Conservation (phyloP, 2,797 vertebrate species). For the Eulemur coronatus region DNA sequence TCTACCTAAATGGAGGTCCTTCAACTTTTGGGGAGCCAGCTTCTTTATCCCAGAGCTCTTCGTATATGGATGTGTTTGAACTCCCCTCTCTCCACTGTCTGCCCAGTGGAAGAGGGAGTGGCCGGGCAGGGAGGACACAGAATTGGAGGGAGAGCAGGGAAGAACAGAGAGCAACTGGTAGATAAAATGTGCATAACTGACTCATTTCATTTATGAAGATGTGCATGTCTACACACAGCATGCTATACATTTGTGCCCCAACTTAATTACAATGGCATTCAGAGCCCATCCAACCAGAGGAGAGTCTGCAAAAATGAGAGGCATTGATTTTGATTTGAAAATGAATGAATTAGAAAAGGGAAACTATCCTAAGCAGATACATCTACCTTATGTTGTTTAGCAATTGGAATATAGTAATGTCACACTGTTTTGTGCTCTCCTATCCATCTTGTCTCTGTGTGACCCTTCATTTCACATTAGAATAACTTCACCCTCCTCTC, state of each 20-base stretch:
- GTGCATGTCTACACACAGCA: rapidly evolving
- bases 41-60: background rate
- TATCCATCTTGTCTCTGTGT: background rate
- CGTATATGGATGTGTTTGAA: background rate
- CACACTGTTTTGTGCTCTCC: background rate
- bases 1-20: background rate
- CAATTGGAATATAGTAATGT: background rate
- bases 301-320: background rate
- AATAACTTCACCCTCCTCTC: background rate
- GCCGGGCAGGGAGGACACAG: background rate
- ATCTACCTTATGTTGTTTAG: no score
- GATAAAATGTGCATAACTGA: background rate
- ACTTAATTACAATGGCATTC: background rate
- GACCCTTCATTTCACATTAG: background rate
- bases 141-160: background rate
- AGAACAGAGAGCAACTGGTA: background rate
- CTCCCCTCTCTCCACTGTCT: background rate
- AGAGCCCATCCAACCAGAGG: background rate
- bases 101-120: background rate
- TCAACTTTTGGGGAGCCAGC: background rate
- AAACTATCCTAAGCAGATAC: background rate
- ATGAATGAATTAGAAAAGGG: background rate
- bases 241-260: background rate
- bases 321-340: background rate
- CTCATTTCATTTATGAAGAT: background rate